phyloP scores from a whole-genome alignment of 2,797 vertebrate genomes.

The Ctenopoma kingsleyae region DNA sequence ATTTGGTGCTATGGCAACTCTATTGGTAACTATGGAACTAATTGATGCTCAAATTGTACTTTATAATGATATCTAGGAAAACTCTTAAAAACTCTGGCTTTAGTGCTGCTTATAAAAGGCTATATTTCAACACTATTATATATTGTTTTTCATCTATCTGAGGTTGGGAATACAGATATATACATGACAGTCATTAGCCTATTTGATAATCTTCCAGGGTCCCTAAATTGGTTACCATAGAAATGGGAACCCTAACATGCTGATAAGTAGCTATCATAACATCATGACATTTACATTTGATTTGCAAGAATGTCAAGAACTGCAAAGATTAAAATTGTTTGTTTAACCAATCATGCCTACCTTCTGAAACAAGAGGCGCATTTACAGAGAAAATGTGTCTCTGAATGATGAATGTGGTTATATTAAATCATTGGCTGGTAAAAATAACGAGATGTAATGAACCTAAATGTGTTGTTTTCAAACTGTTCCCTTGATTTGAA shows the following conservation, averaged over 20 bases:
- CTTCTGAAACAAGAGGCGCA: not conserved
- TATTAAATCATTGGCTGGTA: slow-evolving; percentile 1
- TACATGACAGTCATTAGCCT: not conserved
- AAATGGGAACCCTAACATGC: slow-evolving; percentile 21
- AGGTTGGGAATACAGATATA: not conserved
- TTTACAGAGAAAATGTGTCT: not conserved
- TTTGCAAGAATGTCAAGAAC: slow-evolving; percentile 22
- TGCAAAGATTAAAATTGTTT: slow-evolving; percentile 3
- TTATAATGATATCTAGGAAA: not conserved
- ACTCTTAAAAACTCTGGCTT: not conserved
- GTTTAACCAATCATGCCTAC: not conserved
- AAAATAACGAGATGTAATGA: not conserved
- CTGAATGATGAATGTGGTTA: not conserved
- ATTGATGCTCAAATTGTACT: not conserved
- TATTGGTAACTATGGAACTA: slow-evolving; percentile 2
- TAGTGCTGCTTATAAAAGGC: too few relatives aligned
- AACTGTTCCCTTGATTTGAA: not conserved
- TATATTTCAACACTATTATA: not conserved
- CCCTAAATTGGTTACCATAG: slow-evolving; percentile 42
- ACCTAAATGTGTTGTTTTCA: not conserved
- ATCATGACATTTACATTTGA: slow-evolving; percentile 32
- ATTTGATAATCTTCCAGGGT: not conserved
- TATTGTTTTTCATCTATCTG: not conserved
- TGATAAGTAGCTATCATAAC: slow-evolving; percentile 24
- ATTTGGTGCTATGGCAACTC: slow-evolving; percentile 15